Evolutionary conservation across 2,888 invertebrate species (phyloP), one percentile per base, ranked within the genome.

Genomic region (Scaptomyza tumidula): DNA sequence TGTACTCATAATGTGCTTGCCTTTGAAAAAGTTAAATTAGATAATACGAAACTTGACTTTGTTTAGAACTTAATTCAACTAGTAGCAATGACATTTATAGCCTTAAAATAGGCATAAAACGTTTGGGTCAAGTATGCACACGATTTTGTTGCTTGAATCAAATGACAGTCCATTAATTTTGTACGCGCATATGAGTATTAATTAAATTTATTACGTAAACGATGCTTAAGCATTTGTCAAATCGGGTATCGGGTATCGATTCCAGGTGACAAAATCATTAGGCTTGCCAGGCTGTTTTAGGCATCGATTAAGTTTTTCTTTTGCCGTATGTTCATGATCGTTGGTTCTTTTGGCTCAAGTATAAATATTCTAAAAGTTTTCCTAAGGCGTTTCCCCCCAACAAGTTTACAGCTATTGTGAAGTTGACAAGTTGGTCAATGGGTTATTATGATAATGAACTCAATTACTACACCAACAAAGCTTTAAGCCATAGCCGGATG

Each of bases 381-480:
- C 37, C 35, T 24, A 19, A 44, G 61, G 56, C 54, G 52, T 29
- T 44, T 67, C 44, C 44, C 31, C 16, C 27, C 14, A 37, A 19
- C 39, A 44, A 39, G 56, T 61, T 80, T 76, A 63, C 72, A 76
- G 62, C 77, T 71, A 67, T 80, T 76, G 78, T 68, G 55, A 53
- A 46, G 78, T 78, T 78, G 71, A 78, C 75, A 87, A 84, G 78
- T 85, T 86, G 84, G 84, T 85, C 85, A 85, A 85, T 85, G 88
- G 85, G 88, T 89, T 86, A 85, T 85, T 85, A 85, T 89, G 89
- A 89, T 89, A 85, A 89, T 89, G 89, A 85, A 85, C 89, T 89
- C 86, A 82, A 86, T 87, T 88, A 84, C 69, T 70, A 85, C 77
- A 61, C 59, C 9, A 41, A 37, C 35, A 37, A 69, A 74, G 60